Evolutionary conservation across 2,888 invertebrate genomes (phyloP).

Genomic region (Seira sanloemensis): DNA sequence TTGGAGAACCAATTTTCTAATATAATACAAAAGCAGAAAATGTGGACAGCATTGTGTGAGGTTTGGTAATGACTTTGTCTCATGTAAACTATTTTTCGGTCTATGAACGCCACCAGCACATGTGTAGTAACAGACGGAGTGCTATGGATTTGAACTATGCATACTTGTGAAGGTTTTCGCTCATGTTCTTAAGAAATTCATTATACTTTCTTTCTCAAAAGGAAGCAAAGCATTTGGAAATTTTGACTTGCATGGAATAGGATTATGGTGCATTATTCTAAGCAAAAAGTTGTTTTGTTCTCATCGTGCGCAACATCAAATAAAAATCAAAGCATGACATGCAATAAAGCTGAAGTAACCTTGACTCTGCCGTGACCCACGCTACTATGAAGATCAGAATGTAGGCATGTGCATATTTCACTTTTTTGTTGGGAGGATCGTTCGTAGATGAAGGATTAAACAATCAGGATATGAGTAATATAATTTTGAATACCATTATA

Average conservation of each 20-base stretch:
- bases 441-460: too few species aligned
- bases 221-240: neutral
- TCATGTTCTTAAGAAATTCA: slow-evolving; percentile 18
- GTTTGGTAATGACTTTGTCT: slow-evolving; percentile 17
- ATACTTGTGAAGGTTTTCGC: neutral
- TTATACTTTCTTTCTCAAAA: slow-evolving; percentile 3
- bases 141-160: neutral
- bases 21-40: neutral
- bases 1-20: slow-evolving; percentile 15
- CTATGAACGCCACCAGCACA: too few species aligned
- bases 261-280: too few species aligned
- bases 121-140: too few species aligned
- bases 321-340: too few species aligned
- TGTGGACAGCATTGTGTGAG: slow-evolving; percentile 1
- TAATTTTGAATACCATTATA: too few species aligned
- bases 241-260: too few species aligned
- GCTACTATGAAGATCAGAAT: slow-evolving; percentile 29
- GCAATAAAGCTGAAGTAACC: slow-evolving; percentile 23
- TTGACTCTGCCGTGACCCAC: slow-evolving; percentile 60
- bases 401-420: too few species aligned
- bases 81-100: neutral
- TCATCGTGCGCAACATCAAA: too few species aligned
- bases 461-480: too few species aligned
- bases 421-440: too few species aligned
- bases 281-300: too few species aligned